Base-by-base conservation (phyloP, 2,888 invertebrate genomes). In the Erebia ligea region DNA sequence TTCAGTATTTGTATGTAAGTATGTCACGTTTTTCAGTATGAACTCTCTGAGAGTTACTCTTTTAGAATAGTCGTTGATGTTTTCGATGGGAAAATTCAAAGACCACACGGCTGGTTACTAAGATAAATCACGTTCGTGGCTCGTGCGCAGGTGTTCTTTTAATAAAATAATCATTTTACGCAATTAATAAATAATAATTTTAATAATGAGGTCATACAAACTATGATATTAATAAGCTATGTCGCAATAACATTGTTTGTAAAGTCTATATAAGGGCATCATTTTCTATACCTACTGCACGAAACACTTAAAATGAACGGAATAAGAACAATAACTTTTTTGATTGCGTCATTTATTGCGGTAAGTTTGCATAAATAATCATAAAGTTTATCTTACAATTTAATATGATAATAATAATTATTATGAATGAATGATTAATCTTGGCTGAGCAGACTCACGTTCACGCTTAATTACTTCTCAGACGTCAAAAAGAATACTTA, bases 241-340 rank as follows among this genome's bases (percentile, higher is more conserved):
- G 42, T 66, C 42, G 21, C 42, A 66, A 66, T 66, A 19, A 42
- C 5, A 45, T 11, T 21, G 21, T 21, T 57, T 21, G n/a, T 66
- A 42, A 56, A 66, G 48, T 21, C 66, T 66, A 66, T 66, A 66
- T 57, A 66, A 66, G 40, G 42, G 19, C 65, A 54, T 65, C 54
- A n/a, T 52, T 15, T 19, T 40, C 6, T 8, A 2, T 34, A 40
- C 10, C 10, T 15, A 52, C 8, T 42, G 56, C 13, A 54, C 15
- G 52, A 52, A 64, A 40, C n/a, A 64, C 13, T 21, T 21, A 66
- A 42, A 40, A 66, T 66, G 66, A 42, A 66, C 42, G 66, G 40
- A 66, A 57, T 42, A 65, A 65, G 1, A 19, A 56, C 9, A 6
- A n/a, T 42, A 57, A 21, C 42, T 9, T 45, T 57, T 40, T 42